Base-by-base conservation (phyloP, 2,888 invertebrate genomes). In the Atethmia centrago region DNA sequence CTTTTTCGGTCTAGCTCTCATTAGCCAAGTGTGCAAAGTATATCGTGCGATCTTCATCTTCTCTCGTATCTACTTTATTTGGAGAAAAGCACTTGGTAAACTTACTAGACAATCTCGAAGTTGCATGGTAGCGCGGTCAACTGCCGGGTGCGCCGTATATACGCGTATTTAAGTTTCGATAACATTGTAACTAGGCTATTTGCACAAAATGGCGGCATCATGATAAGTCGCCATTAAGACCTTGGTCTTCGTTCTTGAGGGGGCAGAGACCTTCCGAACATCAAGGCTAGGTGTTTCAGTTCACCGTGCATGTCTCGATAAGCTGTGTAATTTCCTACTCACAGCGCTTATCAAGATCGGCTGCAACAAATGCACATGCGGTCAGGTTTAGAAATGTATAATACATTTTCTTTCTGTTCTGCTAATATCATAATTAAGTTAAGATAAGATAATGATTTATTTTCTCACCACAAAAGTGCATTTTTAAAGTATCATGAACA, bases 291-390 rank as follows among this genome's bases (percentile, higher is more conserved):
- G 16, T 16, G 36, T 19, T 47, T 59, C 40, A 56, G 45, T 63
- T 63, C 5, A 55, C 21, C 40, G 40, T 68, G 61, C 45, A 40
- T n/a, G 70, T 55, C 36, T 61, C 10, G 73, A 68, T 68, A 73
- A 69, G 62, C 74, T 19, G n/a, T 51, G 49, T 31, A 69, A 74
- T 74, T 74, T 69, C 63, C 70, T 45, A 36, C 58, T n/a, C 21
- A 31, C 67, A 40, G 19, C 25, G 36, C n/a, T 58, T 74, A 74
- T 63, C 63, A 42, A 56, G 63, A 58, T 69, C 19, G 16, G 40
- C 42, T 53, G 28, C 51, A 31, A 62, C 42, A n/a, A 42, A 53
- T 68, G 55, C 47, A 63, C 21, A 8, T 21, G n/a, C 28, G 12
- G 21, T 47, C 9, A 21, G 63, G 12, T 19, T 63, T 21, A 12